These are phyloP conservation scores for Zaprionus ghesquierei DNA, from an alignment of 1,140 invertebrate species.

Conservation along the genomic window DNA sequence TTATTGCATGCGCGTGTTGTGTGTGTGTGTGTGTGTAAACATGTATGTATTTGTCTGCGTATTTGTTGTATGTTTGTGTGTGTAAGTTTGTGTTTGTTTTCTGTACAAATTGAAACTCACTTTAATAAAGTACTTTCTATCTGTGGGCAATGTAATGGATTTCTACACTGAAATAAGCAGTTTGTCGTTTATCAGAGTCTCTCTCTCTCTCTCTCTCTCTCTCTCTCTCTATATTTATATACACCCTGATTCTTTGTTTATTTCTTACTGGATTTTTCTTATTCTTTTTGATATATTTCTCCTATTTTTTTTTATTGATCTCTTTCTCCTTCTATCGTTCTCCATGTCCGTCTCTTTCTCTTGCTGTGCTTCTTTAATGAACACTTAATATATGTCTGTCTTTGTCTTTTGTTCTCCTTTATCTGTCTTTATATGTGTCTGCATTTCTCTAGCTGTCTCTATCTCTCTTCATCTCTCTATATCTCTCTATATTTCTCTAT, in stretches of 20 bases:
- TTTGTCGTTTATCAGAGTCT: not conserved
- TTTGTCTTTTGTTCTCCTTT: too few relatives aligned
- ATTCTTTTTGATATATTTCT: too few relatives aligned
- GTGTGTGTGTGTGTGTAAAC: conserved; percentile 5
- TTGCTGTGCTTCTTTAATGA: too few relatives aligned
- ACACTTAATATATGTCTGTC: too few relatives aligned
- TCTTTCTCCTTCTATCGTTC: too few relatives aligned
- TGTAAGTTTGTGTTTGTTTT: conserved; percentile 24
- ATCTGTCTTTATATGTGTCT: too few relatives aligned
- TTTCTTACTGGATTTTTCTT: too few relatives aligned
- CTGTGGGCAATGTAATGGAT: not conserved
- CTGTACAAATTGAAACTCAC: conserved; percentile 40
- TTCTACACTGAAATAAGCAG: not conserved
- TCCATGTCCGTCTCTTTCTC: too few relatives aligned
- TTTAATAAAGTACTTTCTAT: not conserved
- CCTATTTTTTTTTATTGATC: too few relatives aligned
- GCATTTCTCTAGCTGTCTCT: too few relatives aligned
- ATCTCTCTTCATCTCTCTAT: too few relatives aligned
- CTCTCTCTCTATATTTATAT: not conserved
- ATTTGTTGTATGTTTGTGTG: conserved; percentile 1
- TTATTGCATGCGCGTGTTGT: conserved; percentile 30
- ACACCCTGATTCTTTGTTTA: too few relatives aligned
- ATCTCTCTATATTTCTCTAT: not conserved
- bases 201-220: not conserved
- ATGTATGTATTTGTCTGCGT: not conserved